A percentile compares a stretch with the other conserved stretches of the same genome.
phyloP scores from a whole-genome alignment of 2,113 vertebrate species.

The Anolis sagrei region DNA sequence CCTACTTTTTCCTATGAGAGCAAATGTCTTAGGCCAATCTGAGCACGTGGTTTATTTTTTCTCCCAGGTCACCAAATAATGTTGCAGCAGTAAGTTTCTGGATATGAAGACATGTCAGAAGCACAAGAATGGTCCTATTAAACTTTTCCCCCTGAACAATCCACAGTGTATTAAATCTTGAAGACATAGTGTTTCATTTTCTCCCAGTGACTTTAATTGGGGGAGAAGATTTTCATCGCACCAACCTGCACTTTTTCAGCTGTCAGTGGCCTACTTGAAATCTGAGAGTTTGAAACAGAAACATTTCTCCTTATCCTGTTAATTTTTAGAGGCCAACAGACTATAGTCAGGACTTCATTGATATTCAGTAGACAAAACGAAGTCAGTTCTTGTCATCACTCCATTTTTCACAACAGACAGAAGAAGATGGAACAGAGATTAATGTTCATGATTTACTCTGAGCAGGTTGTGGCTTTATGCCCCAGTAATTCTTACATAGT shows the following conservation, averaged over 20 bases:
- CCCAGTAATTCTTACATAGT: slow-evolving; percentile 79
- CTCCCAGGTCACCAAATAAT: neutral
- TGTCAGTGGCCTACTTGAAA: neutral
- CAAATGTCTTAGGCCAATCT: neutral
- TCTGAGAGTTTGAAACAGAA: slow-evolving; percentile 16
- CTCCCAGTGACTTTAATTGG: neutral
- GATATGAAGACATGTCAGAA: neutral
- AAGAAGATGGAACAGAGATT: slow-evolving; percentile 75
- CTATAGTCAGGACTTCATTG: slow-evolving; percentile 55
- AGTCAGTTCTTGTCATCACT: slow-evolving; percentile 58
- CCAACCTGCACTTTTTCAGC: neutral
- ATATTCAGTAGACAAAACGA: slow-evolving; percentile 65
- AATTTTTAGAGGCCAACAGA: neutral
- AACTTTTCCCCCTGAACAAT: no score
- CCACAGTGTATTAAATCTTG: neutral
- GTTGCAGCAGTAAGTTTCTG: neutral
- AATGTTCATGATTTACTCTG: slow-evolving; percentile 86
- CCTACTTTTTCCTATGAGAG: neutral
- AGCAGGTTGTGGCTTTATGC: slow-evolving; percentile 82
- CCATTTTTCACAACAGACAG: slow-evolving; percentile 30
- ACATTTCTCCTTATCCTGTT: neutral
- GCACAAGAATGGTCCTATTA: neutral
- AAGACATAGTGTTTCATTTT: neutral
- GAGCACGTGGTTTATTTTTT: no score
- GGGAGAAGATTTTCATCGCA: slow-evolving; percentile 9